phyloP scores from a whole-genome alignment of 1,140 invertebrate genomes.

The Drosophila parvula region DNA sequence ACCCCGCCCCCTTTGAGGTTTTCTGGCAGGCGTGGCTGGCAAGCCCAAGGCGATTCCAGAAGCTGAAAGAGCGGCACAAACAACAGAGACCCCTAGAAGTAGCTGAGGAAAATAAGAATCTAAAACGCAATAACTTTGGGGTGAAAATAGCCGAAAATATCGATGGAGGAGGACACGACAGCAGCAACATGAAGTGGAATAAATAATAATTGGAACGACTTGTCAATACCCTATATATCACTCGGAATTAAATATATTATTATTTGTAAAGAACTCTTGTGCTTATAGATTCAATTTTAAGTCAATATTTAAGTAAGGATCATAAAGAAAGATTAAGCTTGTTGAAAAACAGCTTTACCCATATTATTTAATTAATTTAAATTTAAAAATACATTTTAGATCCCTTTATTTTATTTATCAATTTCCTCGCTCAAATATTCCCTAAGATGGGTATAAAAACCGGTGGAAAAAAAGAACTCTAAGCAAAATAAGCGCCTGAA shows the following conservation, averaged over 20 bases:
- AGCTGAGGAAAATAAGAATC: constrained; percentile 66
- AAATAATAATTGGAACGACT: background rate
- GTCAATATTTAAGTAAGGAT: too few relatives aligned
- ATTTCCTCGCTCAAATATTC: background rate
- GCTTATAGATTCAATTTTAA: too few relatives aligned
- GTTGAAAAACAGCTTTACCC: too few relatives aligned
- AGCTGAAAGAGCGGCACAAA: constrained; percentile 38
- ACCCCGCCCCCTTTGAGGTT: constrained; percentile 21
- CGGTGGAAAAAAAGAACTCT: constrained; percentile 42
- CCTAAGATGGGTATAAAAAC: constrained; percentile 11
- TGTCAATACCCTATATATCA: background rate
- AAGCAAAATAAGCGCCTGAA: constrained; percentile 68
- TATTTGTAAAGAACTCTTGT: too few relatives aligned
- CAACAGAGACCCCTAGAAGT: constrained; percentile 23
- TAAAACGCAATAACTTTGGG: constrained; percentile 83
- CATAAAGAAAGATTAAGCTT: too few relatives aligned
- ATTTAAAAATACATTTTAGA: background rate
- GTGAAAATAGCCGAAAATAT: constrained; percentile 83
- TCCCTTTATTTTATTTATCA: background rate
- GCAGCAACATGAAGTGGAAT: constrained; percentile 24
- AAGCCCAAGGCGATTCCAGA: constrained; percentile 52
- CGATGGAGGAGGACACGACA: constrained; percentile 69
- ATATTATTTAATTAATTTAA: too few relatives aligned
- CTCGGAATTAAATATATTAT: too few relatives aligned
- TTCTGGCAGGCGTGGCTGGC: constrained; percentile 48